Conservation (phyloP, 2,113 vertebrate genomes). For the Meleagris gallopavo region DNA sequence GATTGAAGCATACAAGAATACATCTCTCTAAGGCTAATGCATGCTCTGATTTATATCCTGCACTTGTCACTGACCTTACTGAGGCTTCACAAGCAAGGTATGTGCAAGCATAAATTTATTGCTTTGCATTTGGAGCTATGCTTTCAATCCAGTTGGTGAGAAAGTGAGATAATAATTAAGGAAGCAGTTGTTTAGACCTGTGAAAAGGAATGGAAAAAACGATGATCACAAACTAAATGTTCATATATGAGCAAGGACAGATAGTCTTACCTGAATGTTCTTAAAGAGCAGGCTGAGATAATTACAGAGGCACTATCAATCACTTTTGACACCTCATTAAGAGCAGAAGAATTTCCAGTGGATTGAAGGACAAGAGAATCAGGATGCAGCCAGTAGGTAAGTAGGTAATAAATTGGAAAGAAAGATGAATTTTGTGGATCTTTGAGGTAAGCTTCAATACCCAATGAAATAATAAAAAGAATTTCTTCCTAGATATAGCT, state of each 20-base stretch:
- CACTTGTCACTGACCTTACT: not conserved
- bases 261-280: conserved; percentile 30
- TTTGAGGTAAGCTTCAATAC: not conserved
- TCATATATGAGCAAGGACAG: conserved; percentile 8
- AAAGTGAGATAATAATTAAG: not conserved
- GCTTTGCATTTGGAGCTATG: not conserved
- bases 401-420: conserved; percentile 9
- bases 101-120: not conserved
- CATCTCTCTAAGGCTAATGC: not conserved
- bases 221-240: not conserved
- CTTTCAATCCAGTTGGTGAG: not conserved
- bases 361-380: conserved; percentile 47
- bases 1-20: not conserved
- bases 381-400: conserved; percentile 15
- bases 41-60: conserved; percentile 3
- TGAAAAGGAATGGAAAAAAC: not conserved
- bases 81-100: not conserved
- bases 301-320: conserved; percentile 36
- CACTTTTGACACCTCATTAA: conserved; percentile 63
- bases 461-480: not conserved
- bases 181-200: not conserved
- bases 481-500: not conserved
- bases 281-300: conserved; percentile 40
- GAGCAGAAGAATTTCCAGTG: conserved; percentile 35
- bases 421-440: not conserved